These are phyloP conservation scores for Micoletzkya japonica DNA, from an alignment of 2,888 invertebrate species.

Conservation along the genomic window DNA sequence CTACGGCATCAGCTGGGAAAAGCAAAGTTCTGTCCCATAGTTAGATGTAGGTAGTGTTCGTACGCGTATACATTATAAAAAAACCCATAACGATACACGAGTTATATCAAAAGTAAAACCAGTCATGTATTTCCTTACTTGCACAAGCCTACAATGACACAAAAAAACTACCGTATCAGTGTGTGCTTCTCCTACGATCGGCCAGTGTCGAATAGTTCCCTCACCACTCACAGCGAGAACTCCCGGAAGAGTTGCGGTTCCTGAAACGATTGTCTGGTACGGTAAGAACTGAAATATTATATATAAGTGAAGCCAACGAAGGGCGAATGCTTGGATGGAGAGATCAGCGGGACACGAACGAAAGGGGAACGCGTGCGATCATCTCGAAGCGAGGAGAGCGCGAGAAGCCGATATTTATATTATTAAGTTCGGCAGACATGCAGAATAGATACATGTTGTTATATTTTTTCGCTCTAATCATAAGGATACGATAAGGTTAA, in stretches of 20 bases:
- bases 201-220: slow-evolving; percentile 17
- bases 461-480: neutral
- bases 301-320: neutral
- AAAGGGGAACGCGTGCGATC: neutral
- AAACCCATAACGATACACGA: no score
- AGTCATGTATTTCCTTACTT: no score
- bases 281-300: neutral
- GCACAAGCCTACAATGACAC: no score
- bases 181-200: slow-evolving; percentile 16
- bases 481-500: neutral
- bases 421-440: neutral
- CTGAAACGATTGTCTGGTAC: neutral
- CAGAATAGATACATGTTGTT: neutral
- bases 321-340: no score
- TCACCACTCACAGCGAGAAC: slow-evolving; percentile 14
- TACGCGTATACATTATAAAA: no score
- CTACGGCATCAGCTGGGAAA: no score
- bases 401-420: neutral
- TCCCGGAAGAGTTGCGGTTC: neutral
- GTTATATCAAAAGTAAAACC: no score
- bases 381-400: neutral
- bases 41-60: no score
- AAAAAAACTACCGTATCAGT: slow-evolving; percentile 15
- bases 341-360: neutral
- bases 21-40: no score